Evolutionary conservation across 35 echinoderm and acorn worm species (phyloP), one percentile per base, ranked within the genome.

Genomic region (Apostichopus californicus): DNA sequence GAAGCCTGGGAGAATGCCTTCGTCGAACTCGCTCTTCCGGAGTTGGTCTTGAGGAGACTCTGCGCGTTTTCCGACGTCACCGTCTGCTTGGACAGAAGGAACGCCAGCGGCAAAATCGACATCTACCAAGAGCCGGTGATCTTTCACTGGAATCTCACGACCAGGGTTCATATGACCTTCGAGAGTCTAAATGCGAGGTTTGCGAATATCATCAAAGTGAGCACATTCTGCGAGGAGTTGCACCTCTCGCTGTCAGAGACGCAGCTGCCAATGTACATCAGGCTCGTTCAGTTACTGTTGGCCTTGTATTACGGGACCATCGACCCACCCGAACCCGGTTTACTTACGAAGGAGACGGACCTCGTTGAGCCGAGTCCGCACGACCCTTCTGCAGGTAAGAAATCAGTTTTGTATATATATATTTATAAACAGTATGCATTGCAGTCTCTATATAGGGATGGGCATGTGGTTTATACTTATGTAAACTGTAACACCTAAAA

Each of bases 71-170:
- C 88, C 0, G 93, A 96, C 79, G 68, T 98, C 28, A 95, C 95
- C 15, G 95, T 96, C 8, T 99, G 97, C 92, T 83, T 98, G 56
- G 97, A 98, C 89, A 98, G 96, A 82, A 81, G 95, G 10, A 99
- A 95, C 77, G 95, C 97, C 12, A 99, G 97, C 17, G 97, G 97
- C 3, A 99, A 99, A 88, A 99, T 99, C 9, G 97, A 96, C 54
- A 66, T 94, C 23, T 99, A 99, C 66, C 97, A 99, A 86, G 97
- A 99, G 82, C 97, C 97, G 15, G 94, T 98, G 4, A 92, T 94
- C 17, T 98, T 91, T 54, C 65, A 78, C 20, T 91, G 86, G 73
- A 77, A 77, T 55, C 84, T 99, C 64, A 89, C 89, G 13, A 77
- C 92, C 9, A 90, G 97, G 6, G 93, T 99, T 58, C 95, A 95